Base-by-base conservation (phyloP, 2,113 vertebrate species). In the Hirundichthys speculiger region DNA sequence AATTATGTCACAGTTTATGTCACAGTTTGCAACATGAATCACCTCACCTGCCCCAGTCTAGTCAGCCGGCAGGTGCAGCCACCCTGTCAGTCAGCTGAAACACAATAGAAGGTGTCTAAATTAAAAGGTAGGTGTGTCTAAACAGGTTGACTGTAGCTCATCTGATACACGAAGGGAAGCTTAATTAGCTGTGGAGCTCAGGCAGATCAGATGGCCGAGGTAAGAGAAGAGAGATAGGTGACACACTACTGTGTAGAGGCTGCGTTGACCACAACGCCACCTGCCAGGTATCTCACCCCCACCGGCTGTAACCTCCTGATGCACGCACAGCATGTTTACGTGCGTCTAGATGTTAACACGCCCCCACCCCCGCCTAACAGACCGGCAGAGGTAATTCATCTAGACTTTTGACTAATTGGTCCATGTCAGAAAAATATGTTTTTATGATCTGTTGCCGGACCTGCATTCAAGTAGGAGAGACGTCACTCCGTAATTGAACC, bases 81-180 rank as follows among this genome's bases (percentile, higher is more conserved):
- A 40, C n/a, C 50, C 59, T 3, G 53, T 56, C 60, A 51, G 75
- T 80, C 78, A 82, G 75, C 46, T 61, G 68, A 78, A 69, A 66
- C 1, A 73, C 74, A 80, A 83, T 79, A 59, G 45, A 62, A 75
- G 85, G 52, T 42, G 66, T 77, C 77, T 62, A 79, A 83, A 88
- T 87, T 84, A 88, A 87, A 87, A 79, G 79, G 67, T 74, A 88
- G 83, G 75, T 73, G 80, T 84, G 74, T 82, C 82, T 67, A 84
- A 83, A 88, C 82, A 88, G 80, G 88, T 89, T 87, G 61, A 73
- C 80, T 45, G n/a, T 11, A 63, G 67, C 46, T 81, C 78, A 88
- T 54, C 77, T 80, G 89, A 83, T 84, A 79, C 54, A 19, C 39
- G 54, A 73, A 70, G 63, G 14, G 43, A 5, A n/a, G 72, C 59